Percentiles rank a stretch among this genome's conserved stretches.
Conservation (phyloP, 2,888 invertebrate species). For the Ommatoiulus sabulosus region DNA sequence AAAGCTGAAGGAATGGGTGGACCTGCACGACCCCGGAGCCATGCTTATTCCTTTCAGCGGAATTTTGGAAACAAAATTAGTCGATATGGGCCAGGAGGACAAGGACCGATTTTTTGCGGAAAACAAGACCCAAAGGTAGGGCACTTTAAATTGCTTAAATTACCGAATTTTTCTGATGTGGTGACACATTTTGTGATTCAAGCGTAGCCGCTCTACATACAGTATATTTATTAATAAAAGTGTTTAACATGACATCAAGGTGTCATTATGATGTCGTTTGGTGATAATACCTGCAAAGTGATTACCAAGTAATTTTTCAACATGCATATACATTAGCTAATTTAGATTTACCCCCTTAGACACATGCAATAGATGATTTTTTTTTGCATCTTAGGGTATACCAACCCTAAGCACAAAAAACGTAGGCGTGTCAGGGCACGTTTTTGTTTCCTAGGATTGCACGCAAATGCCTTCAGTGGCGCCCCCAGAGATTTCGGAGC, state of each 20-base stretch:
- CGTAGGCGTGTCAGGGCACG: neutral
- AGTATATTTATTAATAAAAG: no score
- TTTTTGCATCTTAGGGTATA: no score
- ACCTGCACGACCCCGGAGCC: slow-evolving; percentile 94
- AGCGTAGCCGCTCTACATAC: no score
- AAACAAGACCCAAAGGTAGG: slow-evolving; percentile 81
- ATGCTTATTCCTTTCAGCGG: slow-evolving; percentile 97
- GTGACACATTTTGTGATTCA: no score
- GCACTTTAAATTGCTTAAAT: neutral
- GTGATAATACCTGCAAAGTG: no score
- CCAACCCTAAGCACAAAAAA: neutral
- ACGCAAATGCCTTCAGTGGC: neutral
- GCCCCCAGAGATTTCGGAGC: neutral
- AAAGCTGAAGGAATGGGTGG: slow-evolving; percentile 99
- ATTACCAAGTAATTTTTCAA: no score
- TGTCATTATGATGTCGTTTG: no score
- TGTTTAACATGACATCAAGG: no score
- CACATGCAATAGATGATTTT: neutral
- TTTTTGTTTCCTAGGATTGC: neutral
- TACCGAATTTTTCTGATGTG: neutral
- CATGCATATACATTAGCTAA: no score
- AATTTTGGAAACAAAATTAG: slow-evolving; percentile 84
- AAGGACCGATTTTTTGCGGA: slow-evolving; percentile 85
- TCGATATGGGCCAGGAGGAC: slow-evolving; percentile 85
- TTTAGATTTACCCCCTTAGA: neutral